These are phyloP conservation scores for Dysmachus trigonus DNA, from an alignment of 2,888 invertebrate genomes.

Conservation along the genomic window DNA sequence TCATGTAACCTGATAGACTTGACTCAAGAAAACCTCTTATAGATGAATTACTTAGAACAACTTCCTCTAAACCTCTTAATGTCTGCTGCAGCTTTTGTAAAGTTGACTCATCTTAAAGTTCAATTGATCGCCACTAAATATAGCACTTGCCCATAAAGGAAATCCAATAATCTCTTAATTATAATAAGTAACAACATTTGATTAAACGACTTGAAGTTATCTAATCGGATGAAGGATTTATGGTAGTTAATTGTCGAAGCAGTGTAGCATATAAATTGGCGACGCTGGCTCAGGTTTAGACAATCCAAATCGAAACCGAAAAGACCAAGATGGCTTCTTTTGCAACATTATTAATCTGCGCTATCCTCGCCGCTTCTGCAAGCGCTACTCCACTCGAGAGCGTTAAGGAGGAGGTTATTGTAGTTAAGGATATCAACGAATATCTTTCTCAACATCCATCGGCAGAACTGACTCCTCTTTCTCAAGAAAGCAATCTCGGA, in stretches of 20 bases:
- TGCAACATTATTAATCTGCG: not conserved
- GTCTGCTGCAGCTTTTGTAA: not conserved
- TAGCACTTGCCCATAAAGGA: too few relatives aligned
- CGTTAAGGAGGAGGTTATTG: not conserved
- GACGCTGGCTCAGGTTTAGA: not conserved
- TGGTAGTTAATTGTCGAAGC: not conserved
- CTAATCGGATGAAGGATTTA: not conserved
- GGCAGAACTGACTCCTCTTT: slow-evolving; percentile 24
- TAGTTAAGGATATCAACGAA: slow-evolving; percentile 32
- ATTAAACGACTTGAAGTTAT: not conserved
- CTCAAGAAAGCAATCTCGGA: not conserved
- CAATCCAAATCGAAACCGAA: not conserved
- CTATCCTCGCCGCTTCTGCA: not conserved
- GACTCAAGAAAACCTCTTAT: too few relatives aligned
- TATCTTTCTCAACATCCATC: slow-evolving; percentile 29
- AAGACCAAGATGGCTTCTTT: not conserved
- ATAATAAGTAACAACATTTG: not conserved
- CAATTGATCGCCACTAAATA: not conserved
- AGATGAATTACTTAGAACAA: not conserved
- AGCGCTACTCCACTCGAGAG: not conserved
- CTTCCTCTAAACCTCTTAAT: not conserved
- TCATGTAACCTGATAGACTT: too few relatives aligned
- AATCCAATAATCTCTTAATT: not conserved
- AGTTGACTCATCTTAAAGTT: too few relatives aligned
- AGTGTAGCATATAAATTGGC: not conserved